A percentile compares a stretch with the other conserved stretches of the same genome.
phyloP scores from a whole-genome alignment of 37 sponge, comb jelly and placozoan species.

The Hormiphora californensis region DNA sequence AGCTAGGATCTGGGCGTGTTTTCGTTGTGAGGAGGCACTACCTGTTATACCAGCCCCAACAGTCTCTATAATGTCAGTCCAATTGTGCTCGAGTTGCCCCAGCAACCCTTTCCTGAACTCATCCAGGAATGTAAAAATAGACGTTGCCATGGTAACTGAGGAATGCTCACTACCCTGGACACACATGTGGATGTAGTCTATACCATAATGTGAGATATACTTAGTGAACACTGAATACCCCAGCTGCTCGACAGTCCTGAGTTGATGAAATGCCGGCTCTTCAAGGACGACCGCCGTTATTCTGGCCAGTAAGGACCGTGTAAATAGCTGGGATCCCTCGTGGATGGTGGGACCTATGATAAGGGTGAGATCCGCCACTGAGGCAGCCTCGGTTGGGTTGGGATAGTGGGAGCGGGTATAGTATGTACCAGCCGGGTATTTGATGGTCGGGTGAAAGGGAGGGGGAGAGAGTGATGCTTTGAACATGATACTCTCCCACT shows the following conservation, averaged over 20 bases:
- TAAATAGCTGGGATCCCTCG: not conserved
- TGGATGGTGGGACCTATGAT: conserved; percentile 11
- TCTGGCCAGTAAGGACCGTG: not conserved
- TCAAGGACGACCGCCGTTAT: not conserved
- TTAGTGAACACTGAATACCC: conserved; percentile 17
- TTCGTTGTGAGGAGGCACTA: too few species aligned
- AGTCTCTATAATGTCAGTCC: too few species aligned
- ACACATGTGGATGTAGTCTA: conserved; percentile 10
- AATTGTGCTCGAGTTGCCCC: too few species aligned
- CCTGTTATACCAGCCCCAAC: too few species aligned
- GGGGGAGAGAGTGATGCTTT: too few species aligned
- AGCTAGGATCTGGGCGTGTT: too few species aligned
- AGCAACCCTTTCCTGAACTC: not conserved
- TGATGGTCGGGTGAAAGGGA: conserved; percentile 32
- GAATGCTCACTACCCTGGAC: conserved; percentile 38
- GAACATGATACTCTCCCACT: too few species aligned
- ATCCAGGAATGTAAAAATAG: not conserved
- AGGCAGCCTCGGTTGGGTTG: conserved; percentile 23
- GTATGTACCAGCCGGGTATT: conserved; percentile 39
- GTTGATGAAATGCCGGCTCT: conserved; percentile 6
- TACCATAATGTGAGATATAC: not conserved
- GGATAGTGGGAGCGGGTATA: conserved; percentile 4
- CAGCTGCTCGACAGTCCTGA: conserved; percentile 9
- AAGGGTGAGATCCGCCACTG: conserved; percentile 18
- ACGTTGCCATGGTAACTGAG: not conserved